Conservation (phyloP, 1,140 invertebrate genomes). For the Copidosoma floridanum region DNA sequence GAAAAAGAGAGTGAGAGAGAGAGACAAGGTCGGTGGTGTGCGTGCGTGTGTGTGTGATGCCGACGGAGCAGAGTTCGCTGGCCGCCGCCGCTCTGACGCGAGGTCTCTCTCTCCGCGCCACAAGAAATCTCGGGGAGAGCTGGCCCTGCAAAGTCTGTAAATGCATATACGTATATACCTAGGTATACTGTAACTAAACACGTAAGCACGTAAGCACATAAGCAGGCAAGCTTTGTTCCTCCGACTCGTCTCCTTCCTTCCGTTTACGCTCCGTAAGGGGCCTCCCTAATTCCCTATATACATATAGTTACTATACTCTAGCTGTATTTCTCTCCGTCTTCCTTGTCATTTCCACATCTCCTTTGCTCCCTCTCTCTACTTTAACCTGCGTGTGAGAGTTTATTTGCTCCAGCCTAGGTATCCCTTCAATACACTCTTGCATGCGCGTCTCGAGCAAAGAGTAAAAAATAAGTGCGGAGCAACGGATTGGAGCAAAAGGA, state of each 20-base stretch:
- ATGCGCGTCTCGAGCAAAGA: not conserved
- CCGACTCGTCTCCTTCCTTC: slow-evolving; percentile 15
- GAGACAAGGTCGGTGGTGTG: slow-evolving; percentile 1
- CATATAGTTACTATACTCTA: no score
- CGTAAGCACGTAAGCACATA: no score
- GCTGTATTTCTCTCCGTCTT: not conserved
- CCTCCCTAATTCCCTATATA: no score
- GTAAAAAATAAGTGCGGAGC: slow-evolving; percentile 1
- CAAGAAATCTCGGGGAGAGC: not conserved
- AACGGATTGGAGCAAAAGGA: not conserved
- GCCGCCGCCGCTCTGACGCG: slow-evolving; percentile 1
- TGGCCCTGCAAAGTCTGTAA: not conserved
- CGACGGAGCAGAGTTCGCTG: slow-evolving; percentile 21
- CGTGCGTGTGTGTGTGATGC: not conserved
- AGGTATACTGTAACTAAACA: no score
- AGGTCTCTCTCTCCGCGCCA: slow-evolving; percentile 5
- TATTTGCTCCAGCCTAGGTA: no score
- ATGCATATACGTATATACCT: not conserved
- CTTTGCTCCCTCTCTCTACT: not conserved
- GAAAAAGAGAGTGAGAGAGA: slow-evolving; percentile 16
- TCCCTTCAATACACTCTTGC: no score
- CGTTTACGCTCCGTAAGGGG: not conserved
- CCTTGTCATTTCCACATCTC: not conserved
- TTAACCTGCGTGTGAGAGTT: no score
- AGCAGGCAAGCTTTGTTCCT: no score